Evolutionary conservation across 2,888 invertebrate genomes (phyloP).

Genomic region (Linyphia triangularis): DNA sequence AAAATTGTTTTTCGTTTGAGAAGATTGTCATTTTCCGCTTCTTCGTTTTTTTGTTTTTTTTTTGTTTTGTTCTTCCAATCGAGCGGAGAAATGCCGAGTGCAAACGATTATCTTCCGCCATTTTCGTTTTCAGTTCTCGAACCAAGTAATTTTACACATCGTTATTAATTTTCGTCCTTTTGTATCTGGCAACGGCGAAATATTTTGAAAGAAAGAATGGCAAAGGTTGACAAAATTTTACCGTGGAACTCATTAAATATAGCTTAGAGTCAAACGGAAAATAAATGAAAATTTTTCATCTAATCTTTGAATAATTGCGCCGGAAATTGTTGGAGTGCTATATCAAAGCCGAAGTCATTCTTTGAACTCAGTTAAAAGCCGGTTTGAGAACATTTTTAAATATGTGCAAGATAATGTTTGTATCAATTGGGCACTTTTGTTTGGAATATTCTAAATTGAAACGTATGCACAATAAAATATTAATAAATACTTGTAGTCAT

Average conservation of each 20-base stretch:
- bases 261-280: constrained; percentile 17
- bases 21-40: neutral
- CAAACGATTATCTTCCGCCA: neutral
- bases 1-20: neutral
- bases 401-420: neutral
- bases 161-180: constrained; percentile 49
- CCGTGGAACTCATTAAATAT: constrained; percentile 43
- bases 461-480: neutral
- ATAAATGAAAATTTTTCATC: constrained; percentile 24
- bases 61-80: neutral
- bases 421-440: neutral
- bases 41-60: neutral
- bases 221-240: neutral
- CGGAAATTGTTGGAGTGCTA: neutral
- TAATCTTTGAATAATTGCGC: constrained; percentile 32
- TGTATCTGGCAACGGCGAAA: neutral
- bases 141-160: constrained; percentile 10
- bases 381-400: neutral
- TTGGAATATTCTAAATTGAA: neutral
- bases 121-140: neutral
- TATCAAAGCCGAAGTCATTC: neutral
- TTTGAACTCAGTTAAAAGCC: neutral
- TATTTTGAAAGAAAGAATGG: neutral
- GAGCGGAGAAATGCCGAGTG: neutral
- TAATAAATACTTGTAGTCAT: too few relatives aligned